Evolutionary conservation across 1,140 invertebrate genomes (phyloP).

Genomic region (Wiebesia pumilae): DNA sequence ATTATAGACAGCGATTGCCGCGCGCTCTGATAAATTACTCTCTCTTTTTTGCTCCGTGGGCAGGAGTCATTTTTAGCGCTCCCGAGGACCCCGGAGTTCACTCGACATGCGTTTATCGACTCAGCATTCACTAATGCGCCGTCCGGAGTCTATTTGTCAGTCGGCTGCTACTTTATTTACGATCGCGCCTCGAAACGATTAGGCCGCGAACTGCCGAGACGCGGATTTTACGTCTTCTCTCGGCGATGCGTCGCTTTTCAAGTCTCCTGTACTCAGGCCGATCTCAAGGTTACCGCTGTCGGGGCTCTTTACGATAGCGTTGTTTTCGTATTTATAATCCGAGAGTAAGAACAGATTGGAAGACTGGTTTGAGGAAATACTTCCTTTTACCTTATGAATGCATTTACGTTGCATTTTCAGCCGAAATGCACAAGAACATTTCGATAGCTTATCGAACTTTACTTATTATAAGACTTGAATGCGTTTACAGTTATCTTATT

Average conservation of each 20-base stretch:
- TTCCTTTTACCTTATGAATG: too few relatives aligned
- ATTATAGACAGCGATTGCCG: not conserved
- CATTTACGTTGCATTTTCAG: too few relatives aligned
- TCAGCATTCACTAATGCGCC: slow-evolving; percentile 32
- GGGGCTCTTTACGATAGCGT: not conserved
- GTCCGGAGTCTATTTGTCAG: slow-evolving; percentile 35
- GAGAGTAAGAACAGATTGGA: not conserved
- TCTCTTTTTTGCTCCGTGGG: not conserved
- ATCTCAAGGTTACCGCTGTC: too few relatives aligned
- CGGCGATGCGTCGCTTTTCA: too few relatives aligned
- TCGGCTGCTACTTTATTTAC: slow-evolving; percentile 28
- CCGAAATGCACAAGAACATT: too few relatives aligned
- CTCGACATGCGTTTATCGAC: slow-evolving; percentile 35
- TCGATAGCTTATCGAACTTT: too few relatives aligned
- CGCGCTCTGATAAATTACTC: slow-evolving; percentile 40
- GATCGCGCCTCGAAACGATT: not conserved
- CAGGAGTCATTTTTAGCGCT: not conserved
- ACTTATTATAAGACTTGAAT: too few relatives aligned
- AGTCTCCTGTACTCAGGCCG: too few relatives aligned
- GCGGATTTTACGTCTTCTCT: too few relatives aligned
- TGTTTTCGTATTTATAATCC: not conserved
- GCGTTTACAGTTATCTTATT: too few relatives aligned
- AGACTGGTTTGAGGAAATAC: too few relatives aligned
- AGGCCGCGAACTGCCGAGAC: too few relatives aligned
- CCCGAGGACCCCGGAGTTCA: not conserved